phyloP scores from a whole-genome alignment of 1,140 invertebrate species.

The Pseudomyrmex concolor region DNA sequence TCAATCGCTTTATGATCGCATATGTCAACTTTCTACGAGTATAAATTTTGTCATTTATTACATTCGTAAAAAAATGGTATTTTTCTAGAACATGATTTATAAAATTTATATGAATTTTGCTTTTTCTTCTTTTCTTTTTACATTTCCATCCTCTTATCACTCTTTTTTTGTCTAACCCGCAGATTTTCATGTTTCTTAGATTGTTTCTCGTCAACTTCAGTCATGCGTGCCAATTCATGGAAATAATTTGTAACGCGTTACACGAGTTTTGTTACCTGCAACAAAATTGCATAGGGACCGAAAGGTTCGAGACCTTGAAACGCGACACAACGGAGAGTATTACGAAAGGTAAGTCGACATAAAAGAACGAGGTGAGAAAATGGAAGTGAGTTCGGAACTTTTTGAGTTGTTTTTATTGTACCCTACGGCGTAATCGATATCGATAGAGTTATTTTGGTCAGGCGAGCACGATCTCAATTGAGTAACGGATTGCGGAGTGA shows the following conservation, averaged over 20 bases:
- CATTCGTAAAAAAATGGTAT: background rate
- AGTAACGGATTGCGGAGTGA: slow-evolving; percentile 29
- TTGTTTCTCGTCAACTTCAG: slow-evolving; percentile 40
- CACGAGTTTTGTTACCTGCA: slow-evolving; percentile 30
- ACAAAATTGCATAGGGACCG: slow-evolving; percentile 66
- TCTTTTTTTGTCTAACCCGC: slow-evolving; percentile 5
- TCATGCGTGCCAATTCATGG: slow-evolving; percentile 42
- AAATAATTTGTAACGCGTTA: slow-evolving; percentile 48
- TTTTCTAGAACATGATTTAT: background rate
- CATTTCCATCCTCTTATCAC: background rate
- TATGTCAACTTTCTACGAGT: background rate
- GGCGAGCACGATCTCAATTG: slow-evolving; percentile 25
- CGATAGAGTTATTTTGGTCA: slow-evolving; percentile 65
- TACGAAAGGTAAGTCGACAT: slow-evolving; percentile 34
- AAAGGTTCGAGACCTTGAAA: background rate
- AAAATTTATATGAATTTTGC: slow-evolving; percentile 4
- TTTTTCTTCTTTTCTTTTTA: background rate
- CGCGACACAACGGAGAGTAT: slow-evolving; percentile 31
- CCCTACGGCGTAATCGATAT: slow-evolving; percentile 23
- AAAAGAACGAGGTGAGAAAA: slow-evolving; percentile 49
- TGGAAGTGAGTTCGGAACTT: slow-evolving; percentile 50
- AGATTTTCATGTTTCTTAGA: slow-evolving; percentile 45
- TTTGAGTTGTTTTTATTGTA: slow-evolving; percentile 55
- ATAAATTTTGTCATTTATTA: slow-evolving; percentile 32
- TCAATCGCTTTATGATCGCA: background rate